phyloP scores from a whole-genome alignment of 2,888 invertebrate species.

The Polyommatus icarus region DNA sequence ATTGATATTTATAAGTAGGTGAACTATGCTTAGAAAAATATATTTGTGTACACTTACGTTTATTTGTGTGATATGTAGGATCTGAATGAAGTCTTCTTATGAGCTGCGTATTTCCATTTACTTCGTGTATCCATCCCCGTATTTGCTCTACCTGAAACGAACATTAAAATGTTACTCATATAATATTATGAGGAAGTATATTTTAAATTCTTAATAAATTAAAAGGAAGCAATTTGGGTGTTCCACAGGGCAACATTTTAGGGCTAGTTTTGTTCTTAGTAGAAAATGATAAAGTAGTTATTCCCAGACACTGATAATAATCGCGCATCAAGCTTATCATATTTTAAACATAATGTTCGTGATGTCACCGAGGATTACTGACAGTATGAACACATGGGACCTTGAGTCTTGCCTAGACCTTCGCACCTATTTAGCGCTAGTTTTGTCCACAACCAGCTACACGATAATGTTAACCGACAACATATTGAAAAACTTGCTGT shows the following conservation, averaged over 20 bases:
- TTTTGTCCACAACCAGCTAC: constrained; percentile 5
- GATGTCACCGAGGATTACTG: constrained; percentile 39
- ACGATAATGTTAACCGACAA: not conserved
- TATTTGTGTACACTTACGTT: constrained; percentile 49
- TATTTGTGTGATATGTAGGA: constrained; percentile 71
- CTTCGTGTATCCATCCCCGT: constrained; percentile 72
- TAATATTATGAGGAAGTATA: not conserved
- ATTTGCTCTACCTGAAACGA: constrained; percentile 70
- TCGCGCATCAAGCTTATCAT: not conserved
- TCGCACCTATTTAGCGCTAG: constrained; percentile 24
- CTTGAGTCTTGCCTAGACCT: constrained; percentile 33
- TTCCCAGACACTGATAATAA: not conserved
- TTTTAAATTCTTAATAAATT: not conserved
- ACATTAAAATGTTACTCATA: not conserved
- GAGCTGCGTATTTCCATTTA: constrained; percentile 71
- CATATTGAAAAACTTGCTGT: not conserved
- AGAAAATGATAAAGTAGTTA: no score
- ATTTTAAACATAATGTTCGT: constrained; percentile 16
- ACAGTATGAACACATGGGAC: constrained; percentile 34
- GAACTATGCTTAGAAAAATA: not conserved
- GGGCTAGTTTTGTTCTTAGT: no score
- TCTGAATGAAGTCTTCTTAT: constrained; percentile 80
- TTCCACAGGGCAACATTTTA: not conserved
- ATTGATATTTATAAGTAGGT: no score
- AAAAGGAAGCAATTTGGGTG: not conserved